Percentiles rank a stretch among this genome's conserved stretches.
phyloP scores from a whole-genome alignment of 2,113 vertebrate genomes.

The Poeciliopsis occidentalis region DNA sequence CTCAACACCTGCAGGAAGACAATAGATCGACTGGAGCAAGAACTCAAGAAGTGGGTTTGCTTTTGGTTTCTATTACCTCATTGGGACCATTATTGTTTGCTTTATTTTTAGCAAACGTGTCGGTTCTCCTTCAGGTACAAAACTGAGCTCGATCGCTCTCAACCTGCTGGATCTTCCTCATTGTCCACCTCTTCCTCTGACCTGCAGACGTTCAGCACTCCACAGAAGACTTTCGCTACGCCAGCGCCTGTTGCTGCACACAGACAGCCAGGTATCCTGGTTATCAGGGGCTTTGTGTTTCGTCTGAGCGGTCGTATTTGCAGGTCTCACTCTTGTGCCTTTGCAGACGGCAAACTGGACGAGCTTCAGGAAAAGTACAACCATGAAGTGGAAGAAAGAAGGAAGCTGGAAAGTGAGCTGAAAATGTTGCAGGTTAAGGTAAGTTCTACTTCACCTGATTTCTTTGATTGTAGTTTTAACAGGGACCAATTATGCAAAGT shows the following conservation, averaged over 20 bases:
- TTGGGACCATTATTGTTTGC: not conserved
- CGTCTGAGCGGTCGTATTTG: not conserved
- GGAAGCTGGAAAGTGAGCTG: conserved; percentile 85
- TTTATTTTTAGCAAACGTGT: too few species aligned
- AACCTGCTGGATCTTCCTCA: conserved; percentile 61
- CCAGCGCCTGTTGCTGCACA: conserved; percentile 74
- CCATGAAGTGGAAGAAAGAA: conserved; percentile 88
- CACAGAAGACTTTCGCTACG: conserved; percentile 79
- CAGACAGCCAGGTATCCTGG: conserved; percentile 79
- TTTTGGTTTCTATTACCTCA: not conserved
- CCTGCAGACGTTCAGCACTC: conserved; percentile 75
- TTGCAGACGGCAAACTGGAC: conserved; percentile 82
- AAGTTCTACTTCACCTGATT: conserved; percentile 50
- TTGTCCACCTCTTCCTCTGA: conserved; percentile 72
- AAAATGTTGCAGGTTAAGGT: conserved; percentile 86
- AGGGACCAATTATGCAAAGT: too few species aligned
- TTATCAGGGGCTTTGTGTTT: not conserved
- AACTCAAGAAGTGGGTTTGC: conserved; percentile 87
- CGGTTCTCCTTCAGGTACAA: conserved; percentile 80
- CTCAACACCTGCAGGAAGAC: conserved; percentile 87
- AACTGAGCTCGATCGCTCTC: conserved; percentile 87
- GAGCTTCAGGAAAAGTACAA: conserved; percentile 89
- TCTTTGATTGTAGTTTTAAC: conserved; percentile 20
- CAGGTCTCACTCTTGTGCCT: not conserved
- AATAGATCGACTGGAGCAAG: conserved; percentile 88